These are phyloP conservation scores for Spheniscus humboldti DNA, from an alignment of 2,797 vertebrate genomes.

Conservation along the genomic window DNA sequence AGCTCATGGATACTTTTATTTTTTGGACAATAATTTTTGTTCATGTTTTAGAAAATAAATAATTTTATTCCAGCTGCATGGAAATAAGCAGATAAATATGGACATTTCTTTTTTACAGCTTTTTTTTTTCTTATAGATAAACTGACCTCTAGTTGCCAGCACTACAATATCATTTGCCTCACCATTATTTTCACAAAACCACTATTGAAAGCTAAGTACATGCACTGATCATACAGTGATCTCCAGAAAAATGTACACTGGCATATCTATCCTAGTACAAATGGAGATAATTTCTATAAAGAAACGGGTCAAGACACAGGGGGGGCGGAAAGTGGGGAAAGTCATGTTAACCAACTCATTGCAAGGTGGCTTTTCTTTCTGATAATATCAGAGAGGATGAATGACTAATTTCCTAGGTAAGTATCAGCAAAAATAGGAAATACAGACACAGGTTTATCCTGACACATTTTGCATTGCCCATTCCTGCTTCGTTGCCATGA, in stretches of 20 bases:
- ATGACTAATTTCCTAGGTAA: neutral
- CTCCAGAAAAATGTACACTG: neutral
- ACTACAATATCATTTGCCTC: neutral
- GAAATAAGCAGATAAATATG: neutral
- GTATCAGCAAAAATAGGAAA: neutral
- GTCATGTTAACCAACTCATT: neutral
- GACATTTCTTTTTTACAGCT: neutral
- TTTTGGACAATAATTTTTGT: neutral
- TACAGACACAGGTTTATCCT: neutral
- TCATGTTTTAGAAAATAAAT: neutral
- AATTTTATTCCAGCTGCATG: neutral
- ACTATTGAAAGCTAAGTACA: neutral
- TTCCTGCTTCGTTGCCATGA: neutral
- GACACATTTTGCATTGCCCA: neutral
- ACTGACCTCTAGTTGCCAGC: neutral
- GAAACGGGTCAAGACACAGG: neutral
- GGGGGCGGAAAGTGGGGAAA: fast-evolving
- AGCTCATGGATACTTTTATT: neutral
- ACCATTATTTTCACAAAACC: neutral
- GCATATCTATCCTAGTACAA: neutral
- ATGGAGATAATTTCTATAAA: neutral
- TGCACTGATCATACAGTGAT: neutral
- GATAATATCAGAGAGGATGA: neutral
- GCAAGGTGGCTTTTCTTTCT: neutral
- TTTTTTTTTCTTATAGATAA: neutral